Evolutionary conservation across 2,888 invertebrate species (phyloP), one percentile per base, ranked within the genome.

Genomic region (Melikaiella ostensackeni): DNA sequence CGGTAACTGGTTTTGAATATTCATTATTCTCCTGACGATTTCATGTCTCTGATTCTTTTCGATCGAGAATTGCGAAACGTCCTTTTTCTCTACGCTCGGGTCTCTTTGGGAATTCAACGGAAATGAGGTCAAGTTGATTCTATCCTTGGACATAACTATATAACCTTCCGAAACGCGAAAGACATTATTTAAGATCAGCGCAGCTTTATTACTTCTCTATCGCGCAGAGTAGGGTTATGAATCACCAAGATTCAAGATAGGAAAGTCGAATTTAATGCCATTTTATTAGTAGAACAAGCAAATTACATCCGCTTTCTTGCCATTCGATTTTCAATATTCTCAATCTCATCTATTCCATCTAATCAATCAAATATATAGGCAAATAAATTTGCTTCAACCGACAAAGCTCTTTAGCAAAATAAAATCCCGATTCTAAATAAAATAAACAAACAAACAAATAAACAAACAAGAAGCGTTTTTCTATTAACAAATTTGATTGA

Each of bases 71-170:
- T 70, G 70, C 19, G 33, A 33, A 70, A 7, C 30, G 33, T 50
- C 21, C 30, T 13, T 33, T 33, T 30, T 46, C n/a, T 33, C 30
- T 21, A 19, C n/a, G 19, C 46, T n/a, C 73, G 73, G 73, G 76
- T 79, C 80, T 80, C 81, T 79, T 77, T 70, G 81, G 79, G 79
- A 82, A 84, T 84, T 83, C 78, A 81, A 78, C 78, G 62, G 77
- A 79, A 85, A 85, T 74, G 82, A 81, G 87, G 85, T 86, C 85
- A 86, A 85, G 85, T 85, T 85, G 84, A 87, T 88, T 86, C 85
- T 84, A 84, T 85, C 79, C 83, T 79, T 70, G 77, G 64, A 61
- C 76, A 79, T 76, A 78, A 80, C 76, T 79, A 50, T 70, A 70
- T 70, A 80, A 75, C 76, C n/a, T 42, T 62, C 24, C 77, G 74